Evolutionary conservation across 2,797 vertebrate genomes (phyloP).

Genomic region (Anolis apletophallus): DNA sequence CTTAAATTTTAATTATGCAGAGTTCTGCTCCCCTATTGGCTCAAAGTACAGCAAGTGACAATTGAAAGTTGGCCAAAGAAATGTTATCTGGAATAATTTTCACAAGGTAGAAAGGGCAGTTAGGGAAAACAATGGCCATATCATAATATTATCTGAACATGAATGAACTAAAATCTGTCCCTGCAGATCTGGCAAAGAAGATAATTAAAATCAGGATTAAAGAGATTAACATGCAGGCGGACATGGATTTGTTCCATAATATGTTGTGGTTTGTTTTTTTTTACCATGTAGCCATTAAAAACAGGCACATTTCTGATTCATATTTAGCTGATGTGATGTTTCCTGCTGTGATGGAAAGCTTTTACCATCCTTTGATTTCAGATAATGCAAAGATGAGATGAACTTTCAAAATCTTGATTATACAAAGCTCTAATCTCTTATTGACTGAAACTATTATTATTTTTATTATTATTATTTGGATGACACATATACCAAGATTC

Average conservation of each 20-base stretch:
- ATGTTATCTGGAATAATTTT: neutral
- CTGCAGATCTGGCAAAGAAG: neutral
- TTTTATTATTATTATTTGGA: neutral
- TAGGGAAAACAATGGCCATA: neutral
- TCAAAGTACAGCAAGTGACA: neutral
- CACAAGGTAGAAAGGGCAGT: neutral
- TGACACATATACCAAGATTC: neutral
- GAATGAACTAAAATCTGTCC: neutral
- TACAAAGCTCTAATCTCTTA: too few relatives aligned
- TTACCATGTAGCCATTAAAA: slow-evolving; percentile 9
- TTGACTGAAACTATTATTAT: neutral
- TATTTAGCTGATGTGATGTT: neutral
- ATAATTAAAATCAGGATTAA: slow-evolving; percentile 23
- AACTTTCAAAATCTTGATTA: too few relatives aligned
- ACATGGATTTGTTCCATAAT: slow-evolving; percentile 7
- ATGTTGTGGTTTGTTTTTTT: neutral
- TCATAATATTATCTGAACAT: neutral
- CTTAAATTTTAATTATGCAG: neutral
- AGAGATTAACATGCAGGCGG: slow-evolving; percentile 2
- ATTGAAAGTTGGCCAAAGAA: neutral
- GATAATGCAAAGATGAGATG: neutral
- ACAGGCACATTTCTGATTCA: neutral
- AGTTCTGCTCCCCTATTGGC: neutral
- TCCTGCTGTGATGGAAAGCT: neutral
- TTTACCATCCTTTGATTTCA: neutral